Conservation (phyloP, 2,888 invertebrate genomes). For the Ctena decussata region DNA sequence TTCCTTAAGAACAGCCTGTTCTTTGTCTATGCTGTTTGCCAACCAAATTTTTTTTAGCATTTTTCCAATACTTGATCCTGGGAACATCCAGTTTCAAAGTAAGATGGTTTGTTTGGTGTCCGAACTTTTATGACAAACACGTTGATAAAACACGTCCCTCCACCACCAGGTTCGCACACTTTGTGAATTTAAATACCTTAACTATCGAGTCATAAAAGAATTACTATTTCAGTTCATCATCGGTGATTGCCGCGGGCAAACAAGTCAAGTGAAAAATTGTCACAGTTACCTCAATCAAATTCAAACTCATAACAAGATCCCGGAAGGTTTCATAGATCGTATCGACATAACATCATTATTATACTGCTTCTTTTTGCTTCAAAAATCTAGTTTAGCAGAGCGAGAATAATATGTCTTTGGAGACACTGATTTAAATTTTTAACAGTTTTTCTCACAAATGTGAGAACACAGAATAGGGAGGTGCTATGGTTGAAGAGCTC, state of each 20-base stretch:
- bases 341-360: background rate
- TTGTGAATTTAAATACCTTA: constrained; percentile 1
- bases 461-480: too few relatives aligned
- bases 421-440: too few relatives aligned
- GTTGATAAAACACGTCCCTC: background rate
- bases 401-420: too few relatives aligned
- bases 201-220: constrained; percentile 4
- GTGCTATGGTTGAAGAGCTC: too few relatives aligned
- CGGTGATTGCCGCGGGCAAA: background rate
- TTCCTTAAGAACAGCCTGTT: too few relatives aligned
- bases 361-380: background rate
- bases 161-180: background rate
- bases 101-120: too few relatives aligned
- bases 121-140: too few relatives aligned
- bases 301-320: background rate
- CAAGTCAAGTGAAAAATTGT: constrained; percentile 5
- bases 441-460: too few relatives aligned
- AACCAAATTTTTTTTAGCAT: too few relatives aligned
- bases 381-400: background rate
- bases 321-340: background rate
- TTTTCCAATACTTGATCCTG: too few relatives aligned
- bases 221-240: background rate
- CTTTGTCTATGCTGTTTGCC: too few relatives aligned
- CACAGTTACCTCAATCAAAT: background rate
- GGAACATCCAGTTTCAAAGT: too few relatives aligned